phyloP scores from a whole-genome alignment of 2,888 invertebrate genomes.

The Drosophila meridionalis region DNA sequence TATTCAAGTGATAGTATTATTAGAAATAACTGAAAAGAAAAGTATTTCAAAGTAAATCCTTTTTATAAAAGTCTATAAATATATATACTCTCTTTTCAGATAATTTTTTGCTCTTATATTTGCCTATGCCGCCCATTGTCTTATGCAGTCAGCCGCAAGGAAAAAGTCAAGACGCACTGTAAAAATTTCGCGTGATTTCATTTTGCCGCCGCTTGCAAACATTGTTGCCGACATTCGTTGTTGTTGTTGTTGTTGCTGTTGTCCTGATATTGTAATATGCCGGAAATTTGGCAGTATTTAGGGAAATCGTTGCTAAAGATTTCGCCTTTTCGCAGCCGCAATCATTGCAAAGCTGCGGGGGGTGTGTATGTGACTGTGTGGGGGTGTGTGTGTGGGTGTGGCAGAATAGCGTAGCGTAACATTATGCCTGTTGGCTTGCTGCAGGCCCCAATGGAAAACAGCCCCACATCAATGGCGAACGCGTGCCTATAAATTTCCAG shows the following conservation, averaged over 20 bases:
- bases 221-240: conserved; percentile 38
- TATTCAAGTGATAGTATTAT: no score
- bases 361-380: background rate
- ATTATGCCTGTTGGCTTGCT: conserved; percentile 58
- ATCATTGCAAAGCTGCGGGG: conserved; percentile 27
- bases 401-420: conserved; percentile 50
- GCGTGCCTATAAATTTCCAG: conserved; percentile 74
- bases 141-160: conserved; percentile 21
- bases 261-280: conserved; percentile 73
- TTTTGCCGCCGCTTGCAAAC: conserved; percentile 58
- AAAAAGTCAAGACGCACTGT: conserved; percentile 63
- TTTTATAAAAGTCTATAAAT: no score
- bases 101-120: background rate
- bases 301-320: conserved; percentile 80
- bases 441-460: conserved; percentile 17
- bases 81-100: background rate
- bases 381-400: conserved; percentile 10
- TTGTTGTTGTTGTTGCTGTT: conserved; percentile 52
- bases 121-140: conserved; percentile 45
- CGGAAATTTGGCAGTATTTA: conserved; percentile 81
- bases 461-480: conserved; percentile 44
- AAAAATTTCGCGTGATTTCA: conserved; percentile 78
- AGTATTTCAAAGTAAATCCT: no score
- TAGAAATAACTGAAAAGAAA: no score
- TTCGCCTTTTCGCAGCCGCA: conserved; percentile 52